Conservation (phyloP, 2,888 invertebrate genomes). For the Hemithea aestivaria region DNA sequence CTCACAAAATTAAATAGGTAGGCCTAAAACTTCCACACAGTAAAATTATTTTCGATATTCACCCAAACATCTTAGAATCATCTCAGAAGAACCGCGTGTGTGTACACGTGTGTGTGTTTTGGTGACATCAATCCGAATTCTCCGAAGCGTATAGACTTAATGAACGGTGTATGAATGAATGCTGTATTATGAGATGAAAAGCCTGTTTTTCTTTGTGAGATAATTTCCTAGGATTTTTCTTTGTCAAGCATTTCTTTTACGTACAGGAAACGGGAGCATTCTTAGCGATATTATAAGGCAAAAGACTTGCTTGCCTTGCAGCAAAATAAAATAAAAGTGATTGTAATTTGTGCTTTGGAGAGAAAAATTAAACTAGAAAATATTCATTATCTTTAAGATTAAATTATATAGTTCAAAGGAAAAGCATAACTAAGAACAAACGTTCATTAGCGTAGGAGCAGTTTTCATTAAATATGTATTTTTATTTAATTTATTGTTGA, state of each 20-base stretch:
- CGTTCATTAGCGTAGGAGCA: too few relatives aligned
- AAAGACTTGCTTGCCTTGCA: slow-evolving; percentile 8
- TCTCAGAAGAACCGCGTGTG: slow-evolving; percentile 8
- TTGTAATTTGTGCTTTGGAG: neutral
- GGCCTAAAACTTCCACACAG: too few relatives aligned
- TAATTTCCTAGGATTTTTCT: slow-evolving; percentile 18
- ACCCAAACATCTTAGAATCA: too few relatives aligned
- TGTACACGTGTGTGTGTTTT: slow-evolving; percentile 4
- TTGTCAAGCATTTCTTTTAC: slow-evolving; percentile 13
- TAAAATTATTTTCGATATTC: too few relatives aligned
- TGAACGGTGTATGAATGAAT: slow-evolving; percentile 33
- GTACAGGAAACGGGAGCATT: slow-evolving; percentile 6
- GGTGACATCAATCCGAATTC: slow-evolving; percentile 23
- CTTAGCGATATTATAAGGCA: slow-evolving; percentile 4
- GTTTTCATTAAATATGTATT: too few relatives aligned
- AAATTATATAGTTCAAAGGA: too few relatives aligned
- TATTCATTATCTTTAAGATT: too few relatives aligned
- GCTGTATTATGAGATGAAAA: slow-evolving; percentile 26
- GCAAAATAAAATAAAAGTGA: slow-evolving; percentile 1
- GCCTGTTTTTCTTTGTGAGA: slow-evolving; percentile 20
- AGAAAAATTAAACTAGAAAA: neutral
- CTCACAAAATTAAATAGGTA: too few relatives aligned
- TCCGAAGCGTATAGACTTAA: slow-evolving; percentile 29
- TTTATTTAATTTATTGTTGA: too few relatives aligned
- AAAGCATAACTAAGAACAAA: too few relatives aligned